Conservation (phyloP, 2,113 vertebrate genomes). For the Choloepus hoffmanni region DNA sequence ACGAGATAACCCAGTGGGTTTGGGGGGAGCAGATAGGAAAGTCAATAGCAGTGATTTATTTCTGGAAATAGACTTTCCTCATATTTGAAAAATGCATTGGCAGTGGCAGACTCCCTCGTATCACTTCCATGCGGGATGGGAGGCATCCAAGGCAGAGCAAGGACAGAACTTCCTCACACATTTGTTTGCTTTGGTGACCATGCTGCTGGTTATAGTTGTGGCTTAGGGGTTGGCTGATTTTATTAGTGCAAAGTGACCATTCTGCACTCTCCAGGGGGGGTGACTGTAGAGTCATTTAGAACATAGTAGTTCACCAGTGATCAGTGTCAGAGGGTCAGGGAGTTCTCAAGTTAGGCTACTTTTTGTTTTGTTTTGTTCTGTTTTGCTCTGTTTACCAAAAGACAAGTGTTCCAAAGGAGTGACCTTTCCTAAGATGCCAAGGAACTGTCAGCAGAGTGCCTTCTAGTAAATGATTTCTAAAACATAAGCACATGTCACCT, state of each 20-base stretch:
- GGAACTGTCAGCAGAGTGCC: too few relatives aligned
- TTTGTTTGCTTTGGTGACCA: not conserved
- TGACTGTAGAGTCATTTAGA: not conserved
- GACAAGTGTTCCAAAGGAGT: not conserved
- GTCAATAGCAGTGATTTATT: not conserved
- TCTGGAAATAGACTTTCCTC: not conserved
- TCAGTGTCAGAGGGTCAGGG: not conserved
- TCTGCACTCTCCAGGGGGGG: not conserved
- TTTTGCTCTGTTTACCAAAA: not conserved
- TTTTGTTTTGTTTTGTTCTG: not conserved
- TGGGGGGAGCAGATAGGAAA: not conserved
- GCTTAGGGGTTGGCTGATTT: not conserved
- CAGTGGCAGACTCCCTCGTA: fast-evolving
- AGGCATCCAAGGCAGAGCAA: too few relatives aligned
- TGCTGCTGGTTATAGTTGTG: not conserved
- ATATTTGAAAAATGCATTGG: not conserved
- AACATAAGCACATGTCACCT: not conserved
- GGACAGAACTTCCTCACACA: not conserved
- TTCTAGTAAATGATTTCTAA: not conserved
- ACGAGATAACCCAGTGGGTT: not conserved
- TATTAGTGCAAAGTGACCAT: not conserved
- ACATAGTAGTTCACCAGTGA: fast-evolving
- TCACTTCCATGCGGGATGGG: not conserved
- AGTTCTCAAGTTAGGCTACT: too few relatives aligned
- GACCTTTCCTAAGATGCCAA: not conserved